Evolutionary conservation across 2,797 vertebrate genomes (phyloP).

Genomic region (Sebastes diaconus): DNA sequence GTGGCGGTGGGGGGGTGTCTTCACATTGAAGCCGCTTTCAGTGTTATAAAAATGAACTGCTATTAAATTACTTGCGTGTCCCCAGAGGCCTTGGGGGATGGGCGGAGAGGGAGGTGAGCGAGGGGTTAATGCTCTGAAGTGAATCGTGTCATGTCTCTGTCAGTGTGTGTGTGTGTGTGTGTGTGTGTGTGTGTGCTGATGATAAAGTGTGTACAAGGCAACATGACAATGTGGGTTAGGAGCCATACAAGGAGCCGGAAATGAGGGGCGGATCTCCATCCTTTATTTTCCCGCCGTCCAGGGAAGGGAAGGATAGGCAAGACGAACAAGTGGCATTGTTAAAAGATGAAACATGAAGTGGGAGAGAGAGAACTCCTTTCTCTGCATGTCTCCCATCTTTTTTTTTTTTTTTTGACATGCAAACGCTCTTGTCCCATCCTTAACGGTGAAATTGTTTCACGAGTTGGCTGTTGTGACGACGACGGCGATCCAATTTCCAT

Average conservation of each 20-base stretch:
- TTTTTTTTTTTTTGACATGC: conserved; percentile 42
- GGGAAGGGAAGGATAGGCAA: conserved; percentile 15
- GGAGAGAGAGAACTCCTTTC: conserved; percentile 54
- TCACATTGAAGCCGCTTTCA: conserved; percentile 30
- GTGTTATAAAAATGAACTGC: conserved; percentile 55
- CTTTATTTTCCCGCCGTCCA: conserved; percentile 35
- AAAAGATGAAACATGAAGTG: conserved; percentile 55
- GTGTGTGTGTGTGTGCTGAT: conserved; percentile 27
- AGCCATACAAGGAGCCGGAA: conserved; percentile 42
- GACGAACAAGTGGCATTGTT: conserved; percentile 54
- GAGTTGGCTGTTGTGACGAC: conserved; percentile 69
- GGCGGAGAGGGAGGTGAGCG: conserved; percentile 22
- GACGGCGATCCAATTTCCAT: conserved; percentile 83
- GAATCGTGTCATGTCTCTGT: conserved; percentile 37
- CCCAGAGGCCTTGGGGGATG: conserved; percentile 29
- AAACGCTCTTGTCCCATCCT: conserved; percentile 51
- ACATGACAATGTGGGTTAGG: conserved; percentile 57
- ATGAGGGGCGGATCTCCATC: conserved; percentile 37
- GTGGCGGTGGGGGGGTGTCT: background rate
- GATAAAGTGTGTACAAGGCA: conserved; percentile 60
- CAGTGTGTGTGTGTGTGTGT: conserved; percentile 6
- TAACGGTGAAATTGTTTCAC: conserved; percentile 63
- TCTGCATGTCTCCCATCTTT: conserved; percentile 36
- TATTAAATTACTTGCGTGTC: conserved; percentile 69
- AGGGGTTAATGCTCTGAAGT: conserved; percentile 56